Evolutionary conservation across 2,888 invertebrate genomes (phyloP).

Genomic region (Nomada flava): DNA sequence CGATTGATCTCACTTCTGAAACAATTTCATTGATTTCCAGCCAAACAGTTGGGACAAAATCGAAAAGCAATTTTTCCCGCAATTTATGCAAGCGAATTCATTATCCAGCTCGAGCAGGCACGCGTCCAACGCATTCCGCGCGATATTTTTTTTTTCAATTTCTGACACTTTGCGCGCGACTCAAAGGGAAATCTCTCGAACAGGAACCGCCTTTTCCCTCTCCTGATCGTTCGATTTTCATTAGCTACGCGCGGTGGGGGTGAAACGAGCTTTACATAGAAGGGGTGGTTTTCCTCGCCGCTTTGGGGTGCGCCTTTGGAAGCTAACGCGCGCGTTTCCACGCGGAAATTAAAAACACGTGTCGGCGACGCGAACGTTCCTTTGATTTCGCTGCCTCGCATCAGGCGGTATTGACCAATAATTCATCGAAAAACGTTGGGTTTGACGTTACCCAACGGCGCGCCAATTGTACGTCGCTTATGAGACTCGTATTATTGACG

Average conservation of each 20-base stretch:
- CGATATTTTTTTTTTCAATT: constrained; percentile 8
- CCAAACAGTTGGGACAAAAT: background rate
- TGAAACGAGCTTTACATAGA: constrained; percentile 12
- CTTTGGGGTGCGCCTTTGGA: constrained; percentile 30
- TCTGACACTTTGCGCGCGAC: constrained; percentile 19
- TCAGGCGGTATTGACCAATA: constrained; percentile 6
- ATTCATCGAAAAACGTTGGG: constrained; percentile 16
- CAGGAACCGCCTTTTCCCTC: constrained; percentile 25
- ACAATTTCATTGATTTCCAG: background rate
- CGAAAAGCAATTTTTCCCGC: background rate
- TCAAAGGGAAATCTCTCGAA: constrained; percentile 34
- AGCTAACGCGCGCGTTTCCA: constrained; percentile 27
- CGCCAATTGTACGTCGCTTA: background rate
- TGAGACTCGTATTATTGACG: background rate
- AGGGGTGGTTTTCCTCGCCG: constrained; percentile 15
- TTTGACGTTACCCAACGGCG: background rate
- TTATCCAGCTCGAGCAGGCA: background rate
- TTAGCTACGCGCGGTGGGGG: constrained; percentile 20
- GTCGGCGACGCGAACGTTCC: constrained; percentile 33
- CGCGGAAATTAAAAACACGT: constrained; percentile 57
- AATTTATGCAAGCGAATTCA: background rate
- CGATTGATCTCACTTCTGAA: too few relatives aligned
- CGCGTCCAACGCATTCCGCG: constrained; percentile 5
- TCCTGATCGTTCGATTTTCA: constrained; percentile 59
- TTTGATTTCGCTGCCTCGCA: constrained; percentile 43